Evolutionary conservation across 2,797 vertebrate genomes (phyloP).

Genomic region (Pangasius djambal): DNA sequence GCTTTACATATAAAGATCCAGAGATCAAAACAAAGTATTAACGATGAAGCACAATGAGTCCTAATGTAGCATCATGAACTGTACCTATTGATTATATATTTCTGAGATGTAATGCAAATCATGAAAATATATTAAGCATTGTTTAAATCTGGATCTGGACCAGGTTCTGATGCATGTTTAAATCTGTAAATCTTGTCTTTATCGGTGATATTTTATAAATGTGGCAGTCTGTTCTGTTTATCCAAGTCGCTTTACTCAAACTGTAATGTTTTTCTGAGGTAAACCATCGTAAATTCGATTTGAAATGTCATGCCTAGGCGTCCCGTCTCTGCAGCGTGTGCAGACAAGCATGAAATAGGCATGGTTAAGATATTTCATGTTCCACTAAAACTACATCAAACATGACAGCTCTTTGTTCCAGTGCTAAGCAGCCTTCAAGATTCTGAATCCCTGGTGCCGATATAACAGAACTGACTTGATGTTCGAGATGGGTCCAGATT

Average conservation of each 20-base stretch:
- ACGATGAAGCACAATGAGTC: not conserved
- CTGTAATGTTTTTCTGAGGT: not conserved
- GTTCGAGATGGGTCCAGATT: constrained; percentile 1
- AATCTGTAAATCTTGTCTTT: not conserved
- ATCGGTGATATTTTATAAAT: not conserved
- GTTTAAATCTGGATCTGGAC: constrained; percentile 1
- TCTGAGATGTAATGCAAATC: not conserved
- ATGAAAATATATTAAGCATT: not conserved
- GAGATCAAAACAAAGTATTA: not conserved
- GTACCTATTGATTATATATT: not conserved
- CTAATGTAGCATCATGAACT: not conserved
- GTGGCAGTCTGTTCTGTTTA: not conserved
- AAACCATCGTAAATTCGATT: constrained; percentile 64
- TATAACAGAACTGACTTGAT: constrained; percentile 5
- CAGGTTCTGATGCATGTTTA: not conserved
- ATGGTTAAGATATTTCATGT: constrained; percentile 70
- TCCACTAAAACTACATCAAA: constrained; percentile 67
- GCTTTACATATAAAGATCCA: not conserved
- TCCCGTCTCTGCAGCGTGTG: constrained; percentile 60
- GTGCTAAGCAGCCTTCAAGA: constrained; percentile 59
- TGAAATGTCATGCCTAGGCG: constrained; percentile 59
- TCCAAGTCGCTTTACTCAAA: not conserved
- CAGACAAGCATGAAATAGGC: constrained; percentile 73
- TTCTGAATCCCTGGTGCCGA: constrained; percentile 14
- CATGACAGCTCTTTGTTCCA: constrained; percentile 62